phyloP scores from a whole-genome alignment of 2,113 vertebrate species.

The Oryzias woworae region DNA sequence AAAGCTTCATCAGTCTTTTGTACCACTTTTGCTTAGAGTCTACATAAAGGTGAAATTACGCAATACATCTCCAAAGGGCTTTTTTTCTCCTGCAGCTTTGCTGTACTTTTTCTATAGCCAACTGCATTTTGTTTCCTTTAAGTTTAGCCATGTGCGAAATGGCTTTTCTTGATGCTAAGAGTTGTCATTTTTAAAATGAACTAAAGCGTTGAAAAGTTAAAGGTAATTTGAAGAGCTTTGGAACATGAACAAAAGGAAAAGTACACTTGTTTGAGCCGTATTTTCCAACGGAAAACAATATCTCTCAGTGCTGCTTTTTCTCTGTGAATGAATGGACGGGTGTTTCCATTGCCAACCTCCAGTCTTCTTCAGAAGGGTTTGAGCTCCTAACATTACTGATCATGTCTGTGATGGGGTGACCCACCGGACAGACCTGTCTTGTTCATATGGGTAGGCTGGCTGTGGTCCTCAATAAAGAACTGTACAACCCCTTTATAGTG shows the following conservation, averaged over 20 bases:
- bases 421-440: too few species aligned
- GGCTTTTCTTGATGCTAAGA: slow-evolving; percentile 33
- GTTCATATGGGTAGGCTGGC: too few species aligned
- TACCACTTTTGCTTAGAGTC: slow-evolving; percentile 26
- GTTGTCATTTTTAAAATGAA: slow-evolving; percentile 43
- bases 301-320: too few species aligned
- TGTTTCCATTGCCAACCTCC: too few species aligned
- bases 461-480: too few species aligned
- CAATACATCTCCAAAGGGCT: slow-evolving; percentile 27
- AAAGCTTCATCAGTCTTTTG: slow-evolving; percentile 13
- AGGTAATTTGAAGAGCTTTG: slow-evolving; percentile 37
- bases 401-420: too few species aligned
- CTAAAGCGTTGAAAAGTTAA: slow-evolving; percentile 26
- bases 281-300: too few species aligned
- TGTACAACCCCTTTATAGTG: too few species aligned
- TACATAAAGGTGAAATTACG: slow-evolving; percentile 41
- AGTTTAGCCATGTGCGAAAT: slow-evolving; percentile 52
- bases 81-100: slow-evolving; percentile 17
- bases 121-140: slow-evolving; percentile 41
- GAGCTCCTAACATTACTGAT: too few species aligned
- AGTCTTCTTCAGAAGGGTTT: too few species aligned
- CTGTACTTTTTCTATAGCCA: slow-evolving; percentile 27
- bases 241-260: slow-evolving; percentile 13
- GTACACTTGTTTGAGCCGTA: not conserved
- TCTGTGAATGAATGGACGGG: too few species aligned